Evolutionary conservation across 2,113 vertebrate genomes (phyloP).

Genomic region (Menidia beryllina): DNA sequence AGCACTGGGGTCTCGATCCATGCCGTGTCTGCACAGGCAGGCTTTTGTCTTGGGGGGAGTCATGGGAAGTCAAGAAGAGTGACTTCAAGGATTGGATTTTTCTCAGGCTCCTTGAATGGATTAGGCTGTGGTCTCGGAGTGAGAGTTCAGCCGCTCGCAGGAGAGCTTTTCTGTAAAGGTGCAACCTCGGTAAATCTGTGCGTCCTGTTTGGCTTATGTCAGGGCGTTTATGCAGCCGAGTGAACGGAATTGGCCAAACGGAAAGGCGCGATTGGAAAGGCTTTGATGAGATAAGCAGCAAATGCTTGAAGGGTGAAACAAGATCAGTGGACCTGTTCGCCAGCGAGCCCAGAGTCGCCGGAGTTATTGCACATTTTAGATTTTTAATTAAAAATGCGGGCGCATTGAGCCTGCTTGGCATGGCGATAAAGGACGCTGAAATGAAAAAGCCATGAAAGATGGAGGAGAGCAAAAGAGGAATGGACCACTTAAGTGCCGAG

Average conservation of each 20-base stretch:
- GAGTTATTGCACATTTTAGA: slow-evolving; percentile 73
- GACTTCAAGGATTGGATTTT: slow-evolving; percentile 65
- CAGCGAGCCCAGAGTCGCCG: slow-evolving; percentile 65
- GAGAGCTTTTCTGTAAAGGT: slow-evolving; percentile 48
- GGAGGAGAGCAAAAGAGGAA: slow-evolving; percentile 60
- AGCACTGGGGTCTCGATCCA: slow-evolving; percentile 54
- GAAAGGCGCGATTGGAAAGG: slow-evolving; percentile 54
- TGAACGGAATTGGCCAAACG: slow-evolving; percentile 51
- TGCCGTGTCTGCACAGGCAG: slow-evolving; percentile 63
- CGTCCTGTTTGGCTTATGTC: slow-evolving; percentile 47
- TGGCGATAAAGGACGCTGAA: slow-evolving; percentile 68
- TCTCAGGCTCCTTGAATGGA: slow-evolving; percentile 70
- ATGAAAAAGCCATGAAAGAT: slow-evolving; percentile 78
- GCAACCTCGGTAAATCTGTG: slow-evolving; percentile 39
- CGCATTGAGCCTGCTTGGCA: slow-evolving; percentile 63
- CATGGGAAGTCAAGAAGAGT: slow-evolving; percentile 68
- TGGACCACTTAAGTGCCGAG: slow-evolving; percentile 51
- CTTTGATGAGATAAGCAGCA: slow-evolving; percentile 61
- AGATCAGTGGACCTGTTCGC: slow-evolving; percentile 61
- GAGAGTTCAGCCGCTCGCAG: slow-evolving; percentile 38
- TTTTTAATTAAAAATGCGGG: slow-evolving; percentile 81
- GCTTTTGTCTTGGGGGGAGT: slow-evolving; percentile 72
- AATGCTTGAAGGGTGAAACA: slow-evolving; percentile 47
- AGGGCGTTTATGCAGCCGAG: slow-evolving; percentile 51
- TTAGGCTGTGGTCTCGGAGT: slow-evolving; percentile 47